Base-by-base conservation (phyloP, 2,797 vertebrate species). In the Clarias pachynema region DNA sequence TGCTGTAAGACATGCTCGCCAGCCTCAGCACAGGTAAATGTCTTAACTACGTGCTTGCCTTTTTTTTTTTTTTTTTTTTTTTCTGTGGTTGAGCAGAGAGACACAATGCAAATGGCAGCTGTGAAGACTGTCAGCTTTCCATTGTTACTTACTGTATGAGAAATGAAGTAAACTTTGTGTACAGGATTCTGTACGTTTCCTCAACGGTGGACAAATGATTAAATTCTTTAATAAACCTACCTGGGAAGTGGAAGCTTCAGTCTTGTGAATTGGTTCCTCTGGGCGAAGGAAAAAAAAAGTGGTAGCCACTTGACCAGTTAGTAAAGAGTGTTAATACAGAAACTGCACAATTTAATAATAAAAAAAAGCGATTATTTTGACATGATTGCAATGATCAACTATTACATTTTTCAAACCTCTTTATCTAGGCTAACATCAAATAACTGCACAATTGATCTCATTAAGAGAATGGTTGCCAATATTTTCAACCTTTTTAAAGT, bases 1-100 rank as follows among this genome's bases (percentile, higher is more conserved):
- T 53, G 66, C 63, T n/a, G 77, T 87, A 86, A 91, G 91, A 90
- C 86, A 94, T 93, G 94, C 86, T 84, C 62, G 72, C 81, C 89
- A 84, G 82, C 82, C 82, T 82, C 65, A 85, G 78, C 60, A 85
- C 62, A 80, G 79, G 62, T 80, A 80, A 80, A 80, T 14, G 62
- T 80, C 16, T 80, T 66, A 16, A 80, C 40, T 80, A 0, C 49
- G 2, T 53, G 49, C 44, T 49, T 49, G 44, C 24, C 40, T 37
- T 37, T 37, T 37, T 37, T 37, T 37, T 37, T 37, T 37, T 37
- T 4, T 37, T 37, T 37, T 37, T 40, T 40, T 40, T 40, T 26
- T 20, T 4, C 6, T 18, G 1, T 26, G 40, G 34, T n/a, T 34
- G 1, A 79, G 59, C 29, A 77, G 26, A 5, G 1, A 14, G 3